Evolutionary conservation across 2,113 vertebrate genomes (phyloP).

Genomic region (Phocoena sinus): DNA sequence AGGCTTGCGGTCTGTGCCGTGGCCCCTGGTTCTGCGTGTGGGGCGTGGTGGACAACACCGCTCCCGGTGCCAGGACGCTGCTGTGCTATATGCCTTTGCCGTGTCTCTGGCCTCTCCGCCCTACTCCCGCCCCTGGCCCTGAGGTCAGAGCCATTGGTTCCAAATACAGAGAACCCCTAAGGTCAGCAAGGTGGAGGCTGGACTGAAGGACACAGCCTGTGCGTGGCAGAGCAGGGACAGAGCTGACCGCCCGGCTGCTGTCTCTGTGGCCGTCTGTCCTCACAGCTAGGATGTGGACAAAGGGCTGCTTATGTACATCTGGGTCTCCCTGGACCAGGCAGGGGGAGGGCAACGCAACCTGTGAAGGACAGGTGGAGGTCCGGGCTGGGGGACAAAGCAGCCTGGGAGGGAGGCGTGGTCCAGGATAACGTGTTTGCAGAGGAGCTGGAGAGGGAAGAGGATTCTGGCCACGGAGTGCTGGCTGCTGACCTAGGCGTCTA

Average conservation of each 20-base stretch:
- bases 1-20: rapidly evolving
- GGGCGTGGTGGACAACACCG: rapidly evolving
- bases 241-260: rapidly evolving
- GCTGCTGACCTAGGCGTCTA: background rate
- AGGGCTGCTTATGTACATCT: rapidly evolving
- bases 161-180: background rate
- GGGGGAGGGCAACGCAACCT: rapidly evolving
- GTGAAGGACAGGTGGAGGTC: rapidly evolving
- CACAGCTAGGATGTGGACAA: rapidly evolving
- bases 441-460: rapidly evolving
- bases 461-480: rapidly evolving
- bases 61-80: rapidly evolving
- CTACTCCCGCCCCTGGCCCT: rapidly evolving
- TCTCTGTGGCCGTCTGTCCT: background rate
- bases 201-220: no score
- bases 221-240: rapidly evolving
- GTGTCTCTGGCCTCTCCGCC: rapidly evolving
- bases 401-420: rapidly evolving
- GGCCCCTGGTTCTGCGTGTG: background rate
- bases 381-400: rapidly evolving
- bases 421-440: rapidly evolving
- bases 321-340: no score
- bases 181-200: no score
- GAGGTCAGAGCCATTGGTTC: background rate
- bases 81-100: background rate